Base-by-base conservation (phyloP, 2,888 invertebrate genomes). In the Chymomyza caudatula region DNA sequence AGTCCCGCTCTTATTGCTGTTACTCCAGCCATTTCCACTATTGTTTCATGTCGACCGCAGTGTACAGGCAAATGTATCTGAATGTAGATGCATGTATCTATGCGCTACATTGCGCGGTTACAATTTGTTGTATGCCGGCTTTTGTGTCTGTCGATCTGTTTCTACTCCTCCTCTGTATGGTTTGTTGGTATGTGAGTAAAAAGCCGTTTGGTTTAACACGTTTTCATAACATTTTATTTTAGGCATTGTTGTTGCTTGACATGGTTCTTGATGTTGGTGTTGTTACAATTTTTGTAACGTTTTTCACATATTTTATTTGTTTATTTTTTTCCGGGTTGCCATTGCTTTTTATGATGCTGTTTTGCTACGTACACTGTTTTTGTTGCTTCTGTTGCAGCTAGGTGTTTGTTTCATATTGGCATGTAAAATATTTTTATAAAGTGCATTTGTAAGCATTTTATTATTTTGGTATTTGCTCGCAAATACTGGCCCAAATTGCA, bases 171-270 rank as follows among this genome's bases (percentile, higher is more conserved):
- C 29, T 8, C 29, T 37, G n/a, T n/a, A n/a, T n/a, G n/a, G n/a
- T n/a, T 15, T 19, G 15, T 51, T 20, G 53, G 2, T 25, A n/a
- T 19, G 13, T 8, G 15, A 15, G 47, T 47, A 57, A 62, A 67
- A 58, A 58, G 51, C 66, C 65, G 47, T 61, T 64, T 64, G 49
- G 53, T 66, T 67, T 63, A 71, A 66, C 71, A 83, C 65, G 73
- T 70, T 79, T 85, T 80, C 68, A 80, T 69, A 83, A 80, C 72
- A 75, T 86, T 83, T 83, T 83, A 73, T 67, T 77, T 72, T 74
- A 77, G 71, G 74, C 83, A 63, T 70, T 67, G n/a, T 74, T 19
- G 20, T 51, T 51, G 6, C 13, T 51, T 47, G 5, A 11, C 37
- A 37, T 37, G 37, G 37, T 47, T 17, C n/a, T 47, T 47, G 44